These are phyloP conservation scores for Scaptomyza flava DNA, from an alignment of 2,888 invertebrate genomes.

Conservation along the genomic window DNA sequence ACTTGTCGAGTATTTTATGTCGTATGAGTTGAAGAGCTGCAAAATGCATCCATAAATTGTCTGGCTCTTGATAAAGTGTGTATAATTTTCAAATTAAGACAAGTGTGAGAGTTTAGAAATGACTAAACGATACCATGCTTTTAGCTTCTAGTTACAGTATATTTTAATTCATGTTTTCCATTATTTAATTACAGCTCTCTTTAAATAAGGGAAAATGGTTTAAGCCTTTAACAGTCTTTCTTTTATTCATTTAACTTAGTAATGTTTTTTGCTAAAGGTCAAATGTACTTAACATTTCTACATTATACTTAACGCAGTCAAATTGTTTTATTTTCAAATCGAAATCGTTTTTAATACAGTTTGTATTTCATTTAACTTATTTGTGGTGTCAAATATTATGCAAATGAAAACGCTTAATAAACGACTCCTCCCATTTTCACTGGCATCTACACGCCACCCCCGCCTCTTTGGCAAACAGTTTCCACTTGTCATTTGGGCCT, in stretches of 20 bases:
- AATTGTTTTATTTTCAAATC: too few relatives aligned
- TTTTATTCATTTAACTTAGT: too few relatives aligned
- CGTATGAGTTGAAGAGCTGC: conserved; percentile 17
- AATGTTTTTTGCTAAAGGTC: neutral
- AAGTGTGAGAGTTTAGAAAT: neutral
- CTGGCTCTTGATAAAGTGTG: neutral
- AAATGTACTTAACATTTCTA: neutral
- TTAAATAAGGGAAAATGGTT: too few relatives aligned
- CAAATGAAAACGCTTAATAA: conserved; percentile 58
- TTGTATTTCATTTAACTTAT: conserved; percentile 27
- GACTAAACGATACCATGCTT: neutral
- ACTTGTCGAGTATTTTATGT: conserved; percentile 22
- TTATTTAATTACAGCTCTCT: too few relatives aligned
- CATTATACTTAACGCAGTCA: too few relatives aligned
- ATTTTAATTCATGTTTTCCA: too few relatives aligned
- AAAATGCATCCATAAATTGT: conserved; percentile 20
- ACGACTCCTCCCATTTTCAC: neutral
- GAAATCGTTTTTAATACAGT: neutral
- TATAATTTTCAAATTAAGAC: neutral
- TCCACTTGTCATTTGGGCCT: conserved; percentile 68
- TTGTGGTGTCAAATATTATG: conserved; percentile 53
- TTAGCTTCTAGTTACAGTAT: too few relatives aligned
- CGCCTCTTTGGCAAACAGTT: conserved; percentile 9
- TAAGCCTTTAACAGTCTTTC: too few relatives aligned
- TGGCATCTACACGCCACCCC: neutral